These are phyloP conservation scores for Nephrotoma guestfalica DNA, from an alignment of 2,888 invertebrate species.

Conservation along the genomic window DNA sequence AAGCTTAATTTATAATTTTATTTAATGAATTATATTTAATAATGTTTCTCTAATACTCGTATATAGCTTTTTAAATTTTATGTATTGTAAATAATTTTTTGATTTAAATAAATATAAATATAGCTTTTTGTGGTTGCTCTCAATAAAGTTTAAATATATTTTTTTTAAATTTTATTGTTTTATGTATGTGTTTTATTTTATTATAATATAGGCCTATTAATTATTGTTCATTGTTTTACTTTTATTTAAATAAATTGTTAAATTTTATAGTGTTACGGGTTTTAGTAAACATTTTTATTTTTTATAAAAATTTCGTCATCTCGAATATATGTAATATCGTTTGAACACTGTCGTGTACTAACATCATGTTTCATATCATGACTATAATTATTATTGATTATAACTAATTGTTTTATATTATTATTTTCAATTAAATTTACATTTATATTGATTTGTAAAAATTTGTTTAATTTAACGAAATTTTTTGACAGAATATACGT, in stretches of 20 bases:
- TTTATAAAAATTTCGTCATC: conserved; percentile 23
- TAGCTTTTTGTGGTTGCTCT: background rate
- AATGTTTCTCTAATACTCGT: background rate
- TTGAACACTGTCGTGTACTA: conserved; percentile 24
- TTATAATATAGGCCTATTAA: background rate
- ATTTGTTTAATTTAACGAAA: conserved; percentile 25
- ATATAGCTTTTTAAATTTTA: background rate
- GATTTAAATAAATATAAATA: background rate
- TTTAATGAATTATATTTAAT: background rate
- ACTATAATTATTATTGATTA: background rate
- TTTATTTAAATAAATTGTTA: background rate
- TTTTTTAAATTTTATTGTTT: background rate
- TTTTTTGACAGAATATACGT: conserved; percentile 32
- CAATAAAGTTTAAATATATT: background rate
- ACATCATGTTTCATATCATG: conserved; percentile 18
- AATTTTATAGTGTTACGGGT: background rate
- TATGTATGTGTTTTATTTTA: background rate
- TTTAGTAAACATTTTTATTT: background rate
- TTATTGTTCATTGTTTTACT: conserved; percentile 1
- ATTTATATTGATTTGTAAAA: background rate
- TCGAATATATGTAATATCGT: conserved; percentile 28
- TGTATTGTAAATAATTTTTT: background rate
- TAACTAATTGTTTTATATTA: conserved; percentile 2
- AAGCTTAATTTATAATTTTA: background rate
- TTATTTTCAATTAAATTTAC: background rate